Base-by-base conservation (phyloP, 2,113 vertebrate genomes). In the Cyanistes caeruleus region DNA sequence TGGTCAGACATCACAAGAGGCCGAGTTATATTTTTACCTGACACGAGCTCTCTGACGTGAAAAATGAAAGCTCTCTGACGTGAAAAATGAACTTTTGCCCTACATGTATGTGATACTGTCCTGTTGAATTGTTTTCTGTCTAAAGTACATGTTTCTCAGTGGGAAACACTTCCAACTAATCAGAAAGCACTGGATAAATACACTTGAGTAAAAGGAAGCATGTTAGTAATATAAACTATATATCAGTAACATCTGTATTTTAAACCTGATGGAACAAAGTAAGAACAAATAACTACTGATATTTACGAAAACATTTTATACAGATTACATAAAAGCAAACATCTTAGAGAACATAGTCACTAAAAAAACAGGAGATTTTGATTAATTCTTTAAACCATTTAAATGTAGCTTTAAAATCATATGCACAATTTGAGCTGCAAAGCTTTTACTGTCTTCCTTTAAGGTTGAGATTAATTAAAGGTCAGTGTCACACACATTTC, bases 401-500 rank as follows among this genome's bases (percentile, higher is more conserved):
- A 51, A 76, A 35, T 48, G 33, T 48, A 41, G 37, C 48, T 81
- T 93, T 91, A 37, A 86, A 89, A 49, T 69, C 21, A 2, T 43
- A 17, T 53, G 16, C 43, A 5, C 55, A 43, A 16, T 65, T 52
- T 90, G 62, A 21, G 19, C 39, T 91, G 53, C 68, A 85, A 13
- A 55, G 44, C 28, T 83, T 96, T 92, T 83, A 43, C 31, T 67
- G 33, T 55, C 89, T 94, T 92, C 78, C 84, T 93, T 91, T 95
- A 87, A 83, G 79, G 58, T 58, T 91, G 65, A 86, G 37, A 74
- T 85, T 94, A 96, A 96, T 94, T 94, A 93, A 95, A 94, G 94
- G 93, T 93, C 93, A 96, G 33, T 92, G 90, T 95, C 87, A 87
- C 89, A 67, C 79, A 87, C 83, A 75, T 97, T 97, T 96, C 93